These are phyloP conservation scores for Lates japonicus DNA, from an alignment of 2,797 vertebrate species.

Conservation along the genomic window DNA sequence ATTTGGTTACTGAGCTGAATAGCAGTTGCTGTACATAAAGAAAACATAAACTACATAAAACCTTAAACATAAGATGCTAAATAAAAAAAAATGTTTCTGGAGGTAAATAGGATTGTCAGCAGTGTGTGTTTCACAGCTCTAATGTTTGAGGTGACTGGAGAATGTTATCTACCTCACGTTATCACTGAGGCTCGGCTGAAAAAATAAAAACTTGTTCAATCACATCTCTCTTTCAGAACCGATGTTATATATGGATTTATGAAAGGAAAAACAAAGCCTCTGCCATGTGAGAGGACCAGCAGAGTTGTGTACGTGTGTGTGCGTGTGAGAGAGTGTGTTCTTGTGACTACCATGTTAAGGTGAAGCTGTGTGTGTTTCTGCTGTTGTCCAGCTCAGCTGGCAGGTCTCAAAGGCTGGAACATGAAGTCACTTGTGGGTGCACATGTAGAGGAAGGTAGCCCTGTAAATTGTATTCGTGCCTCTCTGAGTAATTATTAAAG, in stretches of 20 bases:
- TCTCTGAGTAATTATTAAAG: slow-evolving; percentile 86
- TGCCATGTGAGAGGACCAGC: slow-evolving; percentile 32
- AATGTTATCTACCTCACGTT: slow-evolving; percentile 79
- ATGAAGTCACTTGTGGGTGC: slow-evolving; percentile 65
- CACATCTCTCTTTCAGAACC: slow-evolving; percentile 42
- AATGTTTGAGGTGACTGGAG: slow-evolving; percentile 60
- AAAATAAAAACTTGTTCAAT: slow-evolving; percentile 22
- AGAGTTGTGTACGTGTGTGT: slow-evolving; percentile 18
- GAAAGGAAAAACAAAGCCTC: slow-evolving; percentile 19
- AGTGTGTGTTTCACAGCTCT: slow-evolving; percentile 45
- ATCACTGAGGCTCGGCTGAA: slow-evolving; percentile 63
- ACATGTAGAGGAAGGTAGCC: slow-evolving; percentile 71
- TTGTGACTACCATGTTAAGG: background rate
- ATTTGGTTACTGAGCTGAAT: slow-evolving; percentile 59
- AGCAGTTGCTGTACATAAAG: slow-evolving; percentile 39
- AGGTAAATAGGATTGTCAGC: slow-evolving; percentile 31
- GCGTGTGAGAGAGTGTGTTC: slow-evolving; percentile 14
- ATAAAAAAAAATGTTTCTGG: slow-evolving; percentile 9
- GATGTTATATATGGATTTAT: slow-evolving; percentile 34
- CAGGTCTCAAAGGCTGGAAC: slow-evolving; percentile 44
- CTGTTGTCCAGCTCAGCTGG: slow-evolving; percentile 50
- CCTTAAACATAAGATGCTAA: slow-evolving; percentile 27
- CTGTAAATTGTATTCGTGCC: slow-evolving; percentile 84
- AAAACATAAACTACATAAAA: slow-evolving; percentile 13
- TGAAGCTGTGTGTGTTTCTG: slow-evolving; percentile 48